phyloP scores from a whole-genome alignment of 1,140 invertebrate genomes.

The Pectinophora gossypiella region DNA sequence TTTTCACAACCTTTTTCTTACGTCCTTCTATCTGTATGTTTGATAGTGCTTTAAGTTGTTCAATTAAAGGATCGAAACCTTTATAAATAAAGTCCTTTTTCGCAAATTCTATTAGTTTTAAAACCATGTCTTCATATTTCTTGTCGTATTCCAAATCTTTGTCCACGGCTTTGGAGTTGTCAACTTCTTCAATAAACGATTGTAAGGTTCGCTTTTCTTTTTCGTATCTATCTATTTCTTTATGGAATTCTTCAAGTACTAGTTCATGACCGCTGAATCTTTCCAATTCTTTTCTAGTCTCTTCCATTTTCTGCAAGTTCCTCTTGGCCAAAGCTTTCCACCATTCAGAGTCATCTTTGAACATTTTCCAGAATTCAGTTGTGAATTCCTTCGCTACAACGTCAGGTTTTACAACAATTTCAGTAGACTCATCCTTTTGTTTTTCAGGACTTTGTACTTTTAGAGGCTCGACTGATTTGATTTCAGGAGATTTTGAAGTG shows the following conservation, averaged over 20 bases:
- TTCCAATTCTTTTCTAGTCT: slow-evolving; percentile 61
- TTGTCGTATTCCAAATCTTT: slow-evolving; percentile 62
- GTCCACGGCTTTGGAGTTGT: slow-evolving; percentile 55
- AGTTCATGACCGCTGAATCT: slow-evolving; percentile 68
- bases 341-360: slow-evolving; percentile 69
- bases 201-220: slow-evolving; percentile 55
- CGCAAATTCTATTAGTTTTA: slow-evolving; percentile 66
- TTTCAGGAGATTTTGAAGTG: slow-evolving; percentile 20
- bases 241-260: slow-evolving; percentile 52
- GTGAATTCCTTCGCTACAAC: slow-evolving; percentile 34
- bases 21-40: slow-evolving; percentile 50
- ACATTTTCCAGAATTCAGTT: slow-evolving; percentile 67
- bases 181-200: slow-evolving; percentile 63
- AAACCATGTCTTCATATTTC: slow-evolving; percentile 64
- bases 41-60: slow-evolving; percentile 55
- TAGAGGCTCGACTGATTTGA: slow-evolving; percentile 11
- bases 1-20: slow-evolving; percentile 47
- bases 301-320: slow-evolving; percentile 69
- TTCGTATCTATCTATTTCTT: slow-evolving; percentile 54
- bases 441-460: slow-evolving; percentile 23
- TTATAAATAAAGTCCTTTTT: slow-evolving; percentile 69
- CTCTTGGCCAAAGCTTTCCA: slow-evolving; percentile 69
- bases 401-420: slow-evolving; percentile 33
- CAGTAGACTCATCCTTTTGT: slow-evolving; percentile 28
- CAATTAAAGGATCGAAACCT: slow-evolving; percentile 72